Evolutionary conservation across 2,888 invertebrate species (phyloP), one percentile per base, ranked within the genome.

Genomic region (Trachelus tabidus): DNA sequence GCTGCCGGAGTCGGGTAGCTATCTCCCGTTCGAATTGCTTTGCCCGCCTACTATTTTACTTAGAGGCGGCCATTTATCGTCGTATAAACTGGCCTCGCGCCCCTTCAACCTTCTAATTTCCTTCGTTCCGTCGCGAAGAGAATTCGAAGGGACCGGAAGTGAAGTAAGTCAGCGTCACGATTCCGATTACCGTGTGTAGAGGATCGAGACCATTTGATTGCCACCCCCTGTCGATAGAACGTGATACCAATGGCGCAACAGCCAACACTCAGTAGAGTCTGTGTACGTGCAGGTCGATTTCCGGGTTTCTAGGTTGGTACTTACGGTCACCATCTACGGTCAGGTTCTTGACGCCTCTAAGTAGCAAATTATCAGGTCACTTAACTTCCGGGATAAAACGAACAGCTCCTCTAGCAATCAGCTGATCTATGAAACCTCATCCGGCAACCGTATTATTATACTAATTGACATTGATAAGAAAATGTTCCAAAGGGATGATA

Each of bases 21-120:
- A 71, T 71, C 31, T 31, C 33, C 30, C 71, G 31, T 33, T 33
- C 71, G 30, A 69, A 69, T 69, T 69, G 71, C 31, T 69, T 69
- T 15, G 71, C 31, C 71, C 31, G 30, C 71, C 71, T 33, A 71
- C 71, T 71, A 71, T 71, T 71, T 71, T 71, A 71, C 31, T 71
- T 71, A 33, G 34, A 71, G 56, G 71, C 71, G 34, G 12, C 71
- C 71, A 71, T 71, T 71, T 71, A 71, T 71, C 71, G 71, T 34
- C 12, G 12, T 34, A 71, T 71, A 71, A 71, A 34, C 71, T 71
- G 71, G 33, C 71, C 33, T 71, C 9, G 71, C 31, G 71, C 71
- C n/a, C 31, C 71, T 71, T 71, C 71, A 1, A 1, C 33, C 31
- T 71, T 71, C 71, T 71, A 71, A 71, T 71, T 71, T 71, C 71